phyloP scores from a whole-genome alignment of 2,113 vertebrate genomes.

The Dipodomys ordii region DNA sequence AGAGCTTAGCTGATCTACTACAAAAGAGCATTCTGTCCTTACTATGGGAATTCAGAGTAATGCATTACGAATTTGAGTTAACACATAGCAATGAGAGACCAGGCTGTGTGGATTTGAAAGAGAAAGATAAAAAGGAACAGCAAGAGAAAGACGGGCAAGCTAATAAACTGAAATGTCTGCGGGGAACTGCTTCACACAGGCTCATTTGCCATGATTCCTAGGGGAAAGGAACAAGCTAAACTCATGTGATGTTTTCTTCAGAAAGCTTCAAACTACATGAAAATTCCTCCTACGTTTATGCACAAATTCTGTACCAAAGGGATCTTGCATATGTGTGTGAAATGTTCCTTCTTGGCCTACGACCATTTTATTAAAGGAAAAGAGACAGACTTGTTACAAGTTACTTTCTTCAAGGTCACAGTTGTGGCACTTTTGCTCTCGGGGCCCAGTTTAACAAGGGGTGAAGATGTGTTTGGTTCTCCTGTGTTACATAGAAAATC shows the following conservation, averaged over 20 bases:
- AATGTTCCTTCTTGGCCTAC: neutral
- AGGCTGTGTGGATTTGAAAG: neutral
- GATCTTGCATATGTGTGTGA: neutral
- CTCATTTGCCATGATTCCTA: conserved; percentile 41
- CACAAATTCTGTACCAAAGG: conserved; percentile 7
- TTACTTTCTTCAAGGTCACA: neutral
- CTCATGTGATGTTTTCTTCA: conserved; percentile 42
- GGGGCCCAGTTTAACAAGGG: neutral
- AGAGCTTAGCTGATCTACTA: neutral
- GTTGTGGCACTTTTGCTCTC: neutral
- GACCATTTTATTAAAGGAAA: neutral
- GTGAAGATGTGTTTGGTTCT: neutral
- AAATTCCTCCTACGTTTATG: conserved; percentile 13
- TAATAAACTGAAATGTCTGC: conserved; percentile 32
- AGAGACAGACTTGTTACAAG: neutral
- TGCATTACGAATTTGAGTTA: neutral
- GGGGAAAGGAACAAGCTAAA: neutral
- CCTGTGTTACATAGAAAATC: neutral
- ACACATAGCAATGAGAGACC: neutral
- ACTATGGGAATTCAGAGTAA: neutral
- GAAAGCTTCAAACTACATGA: conserved; percentile 6
- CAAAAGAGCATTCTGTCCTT: neutral
- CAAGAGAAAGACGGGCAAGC: conserved; percentile 9
- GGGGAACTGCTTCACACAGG: conserved; percentile 10
- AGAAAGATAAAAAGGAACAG: conserved; percentile 27